Conservation (phyloP, 1,140 invertebrate species). For the Scaptomyza hsui region DNA sequence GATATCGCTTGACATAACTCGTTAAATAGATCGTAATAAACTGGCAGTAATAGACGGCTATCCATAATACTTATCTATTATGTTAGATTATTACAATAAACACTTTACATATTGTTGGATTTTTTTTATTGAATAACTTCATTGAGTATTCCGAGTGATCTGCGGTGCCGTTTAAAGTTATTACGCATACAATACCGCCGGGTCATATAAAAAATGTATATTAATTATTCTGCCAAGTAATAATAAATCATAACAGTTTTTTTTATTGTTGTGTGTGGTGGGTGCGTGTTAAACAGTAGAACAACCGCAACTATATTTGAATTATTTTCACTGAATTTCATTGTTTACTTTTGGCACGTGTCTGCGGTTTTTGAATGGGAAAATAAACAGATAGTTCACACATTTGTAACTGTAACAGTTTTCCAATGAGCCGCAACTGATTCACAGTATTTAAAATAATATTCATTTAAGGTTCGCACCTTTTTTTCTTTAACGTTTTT, state of each 20-base stretch:
- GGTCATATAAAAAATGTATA: background rate
- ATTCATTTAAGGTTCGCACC: background rate
- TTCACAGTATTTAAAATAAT: background rate
- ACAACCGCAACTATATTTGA: background rate
- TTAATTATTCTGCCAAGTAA: background rate
- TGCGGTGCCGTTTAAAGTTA: background rate
- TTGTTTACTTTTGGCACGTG: slow-evolving; percentile 20
- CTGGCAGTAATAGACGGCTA: background rate
- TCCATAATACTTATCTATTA: no score
- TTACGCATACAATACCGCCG: background rate
- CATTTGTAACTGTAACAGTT: background rate
- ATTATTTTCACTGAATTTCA: background rate
- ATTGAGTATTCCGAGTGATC: background rate
- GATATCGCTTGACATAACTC: background rate
- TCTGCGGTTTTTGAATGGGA: slow-evolving; percentile 23
- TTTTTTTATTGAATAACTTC: background rate
- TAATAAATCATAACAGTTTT: background rate
- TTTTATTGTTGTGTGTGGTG: background rate
- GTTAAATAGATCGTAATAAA: background rate
- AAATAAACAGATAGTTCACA: background rate
- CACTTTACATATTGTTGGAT: no score
- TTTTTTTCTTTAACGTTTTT: background rate
- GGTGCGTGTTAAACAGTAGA: background rate
- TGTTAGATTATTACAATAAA: no score
- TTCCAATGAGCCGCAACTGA: background rate